Evolutionary conservation across 2,797 vertebrate genomes (phyloP).

Genomic region (Dipus sagitta): DNA sequence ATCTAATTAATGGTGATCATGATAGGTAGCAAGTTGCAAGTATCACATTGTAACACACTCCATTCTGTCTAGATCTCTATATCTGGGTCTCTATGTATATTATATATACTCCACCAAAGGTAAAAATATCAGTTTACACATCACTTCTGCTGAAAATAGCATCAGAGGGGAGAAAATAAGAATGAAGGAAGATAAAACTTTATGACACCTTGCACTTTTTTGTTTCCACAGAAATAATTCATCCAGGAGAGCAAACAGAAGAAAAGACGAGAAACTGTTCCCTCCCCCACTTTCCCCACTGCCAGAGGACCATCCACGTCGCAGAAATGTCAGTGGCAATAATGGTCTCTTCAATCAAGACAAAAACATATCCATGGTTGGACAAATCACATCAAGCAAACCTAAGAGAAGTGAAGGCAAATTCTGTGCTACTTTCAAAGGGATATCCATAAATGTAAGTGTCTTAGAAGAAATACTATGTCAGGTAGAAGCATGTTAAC

Average conservation of each 20-base stretch:
- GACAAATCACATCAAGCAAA: constrained; percentile 88
- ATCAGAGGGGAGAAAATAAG: not conserved
- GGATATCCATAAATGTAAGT: constrained; percentile 91
- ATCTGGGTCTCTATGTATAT: not conserved
- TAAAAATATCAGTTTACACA: constrained; percentile 22
- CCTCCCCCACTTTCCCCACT: constrained; percentile 95
- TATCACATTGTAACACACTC: not conserved
- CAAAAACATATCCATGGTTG: constrained; percentile 78
- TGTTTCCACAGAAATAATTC: constrained; percentile 85
- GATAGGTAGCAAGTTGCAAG: constrained; percentile 54
- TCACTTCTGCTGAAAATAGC: constrained; percentile 25
- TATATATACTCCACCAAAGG: not conserved
- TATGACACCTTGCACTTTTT: constrained; percentile 35
- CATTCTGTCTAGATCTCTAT: not conserved
- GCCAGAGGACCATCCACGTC: constrained; percentile 91
- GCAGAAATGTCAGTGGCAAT: constrained; percentile 88
- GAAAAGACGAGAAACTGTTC: constrained; percentile 94
- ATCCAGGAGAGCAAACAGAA: constrained; percentile 92
- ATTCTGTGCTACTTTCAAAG: constrained; percentile 90
- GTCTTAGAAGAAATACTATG: not conserved
- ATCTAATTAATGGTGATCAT: constrained; percentile 44
- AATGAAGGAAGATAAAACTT: constrained; percentile 20
- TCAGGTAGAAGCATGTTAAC: constrained; percentile 17
- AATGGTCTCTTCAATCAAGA: constrained; percentile 91
- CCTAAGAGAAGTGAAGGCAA: constrained; percentile 95